A percentile compares a stretch with the other conserved stretches of the same genome.
These are phyloP conservation scores for Zaprionus vittiger DNA, from an alignment of 1,140 invertebrate genomes.

Conservation along the genomic window DNA sequence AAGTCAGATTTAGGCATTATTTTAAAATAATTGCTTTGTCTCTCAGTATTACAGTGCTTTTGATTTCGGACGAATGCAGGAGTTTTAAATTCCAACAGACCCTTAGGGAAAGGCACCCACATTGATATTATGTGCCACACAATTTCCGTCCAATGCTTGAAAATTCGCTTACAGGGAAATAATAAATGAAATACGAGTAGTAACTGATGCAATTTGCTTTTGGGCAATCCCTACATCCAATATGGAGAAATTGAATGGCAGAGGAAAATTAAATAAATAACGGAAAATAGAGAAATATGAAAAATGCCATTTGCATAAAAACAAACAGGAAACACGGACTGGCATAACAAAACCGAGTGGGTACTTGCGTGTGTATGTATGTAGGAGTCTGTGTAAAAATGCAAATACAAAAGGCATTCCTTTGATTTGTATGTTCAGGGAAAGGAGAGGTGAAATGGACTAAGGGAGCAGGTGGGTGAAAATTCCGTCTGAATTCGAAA, in stretches of 20 bases:
- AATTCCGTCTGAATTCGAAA: conserved; percentile 16
- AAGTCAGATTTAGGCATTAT: neutral
- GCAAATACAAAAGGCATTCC: conserved; percentile 17
- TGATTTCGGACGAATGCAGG: neutral
- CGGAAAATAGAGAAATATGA: conserved; percentile 17
- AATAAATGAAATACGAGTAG: conserved; percentile 4
- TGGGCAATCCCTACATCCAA: conserved; percentile 2
- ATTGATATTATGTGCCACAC: neutral
- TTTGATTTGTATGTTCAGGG: conserved; percentile 16
- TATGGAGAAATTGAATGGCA: conserved; percentile 14
- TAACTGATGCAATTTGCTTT: conserved; percentile 14
- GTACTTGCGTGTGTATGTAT: neutral
- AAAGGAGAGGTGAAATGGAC: neutral
- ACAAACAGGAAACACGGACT: conserved; percentile 17
- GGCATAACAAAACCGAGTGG: conserved; percentile 1
- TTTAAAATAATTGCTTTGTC: conserved; percentile 2
- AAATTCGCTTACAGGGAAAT: neutral
- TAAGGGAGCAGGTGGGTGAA: neutral
- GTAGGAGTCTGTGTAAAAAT: conserved; percentile 16
- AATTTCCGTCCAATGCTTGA: neutral
- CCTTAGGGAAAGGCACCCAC: neutral
- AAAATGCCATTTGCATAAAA: conserved; percentile 67
- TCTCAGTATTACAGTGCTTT: neutral
- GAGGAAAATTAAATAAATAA: conserved; percentile 28
- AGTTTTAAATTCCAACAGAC: conserved; percentile 16